phyloP scores from a whole-genome alignment of 2,888 invertebrate genomes.

The Mesoligia furuncula region DNA sequence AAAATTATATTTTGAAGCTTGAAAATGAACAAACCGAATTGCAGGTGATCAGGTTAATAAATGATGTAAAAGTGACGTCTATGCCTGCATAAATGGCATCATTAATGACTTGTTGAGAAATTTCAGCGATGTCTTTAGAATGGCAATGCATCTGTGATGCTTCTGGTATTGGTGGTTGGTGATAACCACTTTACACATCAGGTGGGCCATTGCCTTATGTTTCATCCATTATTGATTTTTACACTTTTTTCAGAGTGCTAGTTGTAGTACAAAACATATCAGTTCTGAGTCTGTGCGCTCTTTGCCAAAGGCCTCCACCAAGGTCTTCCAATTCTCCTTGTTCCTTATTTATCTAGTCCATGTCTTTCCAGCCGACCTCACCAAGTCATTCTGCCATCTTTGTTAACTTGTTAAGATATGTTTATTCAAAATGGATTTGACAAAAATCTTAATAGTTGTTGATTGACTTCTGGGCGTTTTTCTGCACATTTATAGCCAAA shows the following conservation, averaged over 20 bases:
- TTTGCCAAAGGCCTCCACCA: neutral
- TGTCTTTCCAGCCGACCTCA: neutral
- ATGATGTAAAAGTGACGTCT: constrained; percentile 29
- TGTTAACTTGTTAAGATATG: neutral
- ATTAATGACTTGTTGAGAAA: neutral
- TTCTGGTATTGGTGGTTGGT: neutral
- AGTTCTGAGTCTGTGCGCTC: neutral
- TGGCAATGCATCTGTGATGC: neutral
- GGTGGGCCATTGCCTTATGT: neutral
- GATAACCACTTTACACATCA: too few species aligned
- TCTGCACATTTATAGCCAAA: neutral
- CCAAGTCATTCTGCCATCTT: neutral
- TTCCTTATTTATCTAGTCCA: neutral
- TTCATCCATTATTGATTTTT: neutral
- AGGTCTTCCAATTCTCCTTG: neutral
- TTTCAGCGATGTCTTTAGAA: neutral
- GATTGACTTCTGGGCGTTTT: too few species aligned
- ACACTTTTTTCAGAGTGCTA: neutral
- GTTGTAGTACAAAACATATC: neutral
- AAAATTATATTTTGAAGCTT: constrained; percentile 46
- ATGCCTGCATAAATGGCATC: neutral
- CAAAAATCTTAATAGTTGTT: neutral
- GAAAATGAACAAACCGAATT: constrained; percentile 44
- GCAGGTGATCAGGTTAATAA: constrained; percentile 49
- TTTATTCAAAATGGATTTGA: neutral